Base-by-base conservation (phyloP, 2,113 vertebrate genomes). In the Australoheros scitulus region DNA sequence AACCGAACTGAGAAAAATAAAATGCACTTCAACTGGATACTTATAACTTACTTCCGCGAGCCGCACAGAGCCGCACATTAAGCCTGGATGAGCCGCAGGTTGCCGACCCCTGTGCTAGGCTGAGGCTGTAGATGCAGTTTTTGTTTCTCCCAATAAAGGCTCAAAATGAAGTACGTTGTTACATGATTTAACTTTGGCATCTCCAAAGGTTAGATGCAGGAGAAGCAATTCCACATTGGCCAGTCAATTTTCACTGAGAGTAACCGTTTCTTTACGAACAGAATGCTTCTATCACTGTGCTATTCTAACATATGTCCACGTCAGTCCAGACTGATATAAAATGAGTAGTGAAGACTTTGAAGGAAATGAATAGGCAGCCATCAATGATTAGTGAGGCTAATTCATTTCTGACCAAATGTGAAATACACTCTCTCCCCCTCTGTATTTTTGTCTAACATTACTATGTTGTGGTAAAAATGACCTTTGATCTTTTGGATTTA, bases 121-220 rank as follows among this genome's bases (percentile, higher is more conserved):
- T 77, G 89, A 93, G 89, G 74, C 86, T 89, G 87, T 20, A 77
- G 83, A 87, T 64, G 22, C 60, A 5, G 3, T n/a, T 7, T 22
- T 1, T 52, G 9, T n/a, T 61, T 50, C 59, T 61, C 57, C 11
- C 17, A 56, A 55, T 82, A 70, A 64, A 87, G 63, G 11, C 18
- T 34, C 3, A 18, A 17, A 52, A 65, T 41, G 20, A 14, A 1
- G 26, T 18, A 43, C 11, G 18, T 63, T 64, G 24, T 0, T 55
- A 72, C 11, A 55, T 34, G 17, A 50, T 20, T 70, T 70, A 70
- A 50, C 6, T 50, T 0, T 70, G 61, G 32, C 18, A 63, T 63
- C 32, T 63, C 5, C 61, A 36, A 1, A 63, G 11, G 11, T 34
- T 34, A 11, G 32, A 61, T 20, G 17, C 32, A 61, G 17, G 59